Percentiles rank a stretch among this genome's conserved stretches.
phyloP scores from a whole-genome alignment of 2,888 invertebrate species.

The Norana najaformis region DNA sequence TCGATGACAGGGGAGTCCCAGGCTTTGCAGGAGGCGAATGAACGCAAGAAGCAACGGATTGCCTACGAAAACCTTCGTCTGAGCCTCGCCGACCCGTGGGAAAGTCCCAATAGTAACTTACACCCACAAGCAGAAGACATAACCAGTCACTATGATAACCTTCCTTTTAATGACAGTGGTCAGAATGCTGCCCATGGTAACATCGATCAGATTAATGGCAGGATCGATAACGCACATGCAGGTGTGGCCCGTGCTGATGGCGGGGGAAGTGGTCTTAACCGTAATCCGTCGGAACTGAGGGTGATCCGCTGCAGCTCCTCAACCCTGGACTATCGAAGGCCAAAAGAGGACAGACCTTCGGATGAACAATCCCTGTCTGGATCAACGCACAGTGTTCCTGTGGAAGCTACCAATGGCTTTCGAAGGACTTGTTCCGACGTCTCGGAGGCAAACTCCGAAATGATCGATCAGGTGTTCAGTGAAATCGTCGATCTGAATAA shows the following conservation, averaged over 20 bases:
- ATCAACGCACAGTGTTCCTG: background rate
- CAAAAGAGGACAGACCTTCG: background rate
- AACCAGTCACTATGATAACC: background rate
- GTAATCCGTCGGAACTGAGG: background rate
- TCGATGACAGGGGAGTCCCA: background rate
- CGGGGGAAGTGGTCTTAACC: background rate
- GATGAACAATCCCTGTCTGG: background rate
- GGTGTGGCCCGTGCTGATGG: no score
- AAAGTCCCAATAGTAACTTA: background rate
- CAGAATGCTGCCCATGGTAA: no score
- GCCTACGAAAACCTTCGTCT: background rate
- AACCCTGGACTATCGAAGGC: conserved; percentile 23
- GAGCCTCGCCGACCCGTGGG: background rate
- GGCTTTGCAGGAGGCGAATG: background rate
- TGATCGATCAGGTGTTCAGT: background rate
- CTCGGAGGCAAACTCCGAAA: background rate
- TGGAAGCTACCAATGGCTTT: background rate
- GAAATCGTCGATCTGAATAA: background rate
- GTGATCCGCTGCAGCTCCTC: background rate
- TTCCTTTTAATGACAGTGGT: background rate
- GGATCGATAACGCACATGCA: no score
- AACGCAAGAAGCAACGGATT: background rate
- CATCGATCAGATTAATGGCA: no score
- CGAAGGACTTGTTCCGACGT: background rate
- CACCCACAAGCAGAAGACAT: background rate